Percentiles rank a stretch among this genome's conserved stretches.
These are phyloP conservation scores for Gallinago media DNA, from an alignment of 2,113 vertebrate species.

Conservation along the genomic window DNA sequence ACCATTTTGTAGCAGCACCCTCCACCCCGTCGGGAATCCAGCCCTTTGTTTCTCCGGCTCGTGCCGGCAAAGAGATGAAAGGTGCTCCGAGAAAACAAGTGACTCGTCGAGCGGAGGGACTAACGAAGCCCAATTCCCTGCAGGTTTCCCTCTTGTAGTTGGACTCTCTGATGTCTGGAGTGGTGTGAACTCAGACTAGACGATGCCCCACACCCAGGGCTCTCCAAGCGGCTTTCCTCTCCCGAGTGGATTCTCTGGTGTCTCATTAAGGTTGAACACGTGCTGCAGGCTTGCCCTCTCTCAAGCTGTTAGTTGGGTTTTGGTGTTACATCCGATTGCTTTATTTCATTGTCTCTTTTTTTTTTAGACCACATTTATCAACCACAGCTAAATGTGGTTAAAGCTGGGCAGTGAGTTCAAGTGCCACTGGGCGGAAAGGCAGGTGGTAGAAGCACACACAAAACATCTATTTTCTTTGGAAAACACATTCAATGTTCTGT, in stretches of 20 bases:
- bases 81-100: not conserved
- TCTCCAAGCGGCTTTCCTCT: not conserved
- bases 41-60: not conserved
- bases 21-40: not conserved
- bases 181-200: not conserved
- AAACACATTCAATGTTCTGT: not conserved
- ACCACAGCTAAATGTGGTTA: not conserved
- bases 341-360: not conserved
- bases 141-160: not conserved
- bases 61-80: not conserved
- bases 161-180: conserved; percentile 25
- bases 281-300: not conserved
- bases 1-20: not conserved
- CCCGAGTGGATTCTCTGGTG: not conserved
- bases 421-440: not conserved
- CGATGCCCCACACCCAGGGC: not conserved
- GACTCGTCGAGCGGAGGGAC: not conserved
- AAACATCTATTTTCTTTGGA: not conserved
- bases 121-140: not conserved
- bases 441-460: too few relatives aligned
- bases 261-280: not conserved
- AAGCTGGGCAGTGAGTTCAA: not conserved
- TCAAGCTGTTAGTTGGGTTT: not conserved
- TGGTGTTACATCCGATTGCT: not conserved
- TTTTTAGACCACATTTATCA: not conserved